These are phyloP conservation scores for Cephus runcator DNA, from an alignment of 2,888 invertebrate genomes.

Conservation along the genomic window DNA sequence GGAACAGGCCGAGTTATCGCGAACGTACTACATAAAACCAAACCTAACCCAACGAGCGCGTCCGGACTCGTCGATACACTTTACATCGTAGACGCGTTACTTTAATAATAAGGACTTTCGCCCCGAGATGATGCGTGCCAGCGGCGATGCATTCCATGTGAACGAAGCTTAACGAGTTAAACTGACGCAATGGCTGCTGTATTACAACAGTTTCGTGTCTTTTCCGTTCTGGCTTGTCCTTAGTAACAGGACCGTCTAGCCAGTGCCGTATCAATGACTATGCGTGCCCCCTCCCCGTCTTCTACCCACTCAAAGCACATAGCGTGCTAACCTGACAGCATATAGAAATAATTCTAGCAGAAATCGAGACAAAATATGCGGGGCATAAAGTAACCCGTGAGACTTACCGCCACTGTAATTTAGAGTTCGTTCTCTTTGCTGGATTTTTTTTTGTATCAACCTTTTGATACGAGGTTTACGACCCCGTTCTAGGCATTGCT, in stretches of 20 bases:
- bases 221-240: constrained; percentile 27
- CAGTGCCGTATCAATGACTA: constrained; percentile 24
- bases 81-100: neutral
- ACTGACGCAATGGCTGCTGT: constrained; percentile 31
- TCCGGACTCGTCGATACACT: neutral
- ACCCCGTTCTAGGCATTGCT: neutral
- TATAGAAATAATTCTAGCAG: neutral
- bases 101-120: neutral
- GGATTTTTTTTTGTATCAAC: neutral
- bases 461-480: neutral
- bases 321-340: neutral
- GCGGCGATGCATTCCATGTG: constrained; percentile 12
- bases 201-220: constrained; percentile 36
- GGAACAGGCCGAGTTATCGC: neutral
- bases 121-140: neutral
- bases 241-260: constrained; percentile 21
- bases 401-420: neutral
- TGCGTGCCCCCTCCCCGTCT: neutral
- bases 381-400: neutral
- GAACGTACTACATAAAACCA: neutral
- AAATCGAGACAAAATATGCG: neutral
- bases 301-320: neutral
- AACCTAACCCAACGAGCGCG: neutral
- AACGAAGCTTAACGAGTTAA: constrained; percentile 31
- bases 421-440: neutral